Evolutionary conservation across 2,113 vertebrate species (phyloP), one percentile per base, ranked within the genome.

Genomic region (Perccottus glenii): DNA sequence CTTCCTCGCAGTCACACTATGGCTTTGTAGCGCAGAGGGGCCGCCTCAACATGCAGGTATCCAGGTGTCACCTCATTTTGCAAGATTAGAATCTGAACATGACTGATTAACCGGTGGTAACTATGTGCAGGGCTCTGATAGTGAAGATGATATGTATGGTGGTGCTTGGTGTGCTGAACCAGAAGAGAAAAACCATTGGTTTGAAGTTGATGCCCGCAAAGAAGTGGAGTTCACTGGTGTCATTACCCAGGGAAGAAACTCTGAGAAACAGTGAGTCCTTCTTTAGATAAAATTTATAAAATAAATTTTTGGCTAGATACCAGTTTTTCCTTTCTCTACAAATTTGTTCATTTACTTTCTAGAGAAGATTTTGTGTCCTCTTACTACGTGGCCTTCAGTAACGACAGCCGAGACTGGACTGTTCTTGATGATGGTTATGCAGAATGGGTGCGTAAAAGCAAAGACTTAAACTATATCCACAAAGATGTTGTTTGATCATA

Each of bases 371-470:
- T 96, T 4, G 94, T 98, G 82, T 97, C 95, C 8, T 93, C 94
- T 15, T 99, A 95, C 91, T 94, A 92, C 0, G 94, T 98, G 89
- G 94, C 95, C 74, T 98, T 99, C 92, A 99, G 98, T 88, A 99
- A 99, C 0, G 96, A 98, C 93, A 99, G 95, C 68, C 93, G 94
- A 27, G 95, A 93, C 0, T 99, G 97, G 97, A 89, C 85, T 0
- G 90, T 94, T 48, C 94, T 96, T 73, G 92, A 93, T 19, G 98
- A 99, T 0, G 96, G 96, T 75, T 98, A 96, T 0, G 93, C 96
- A 64, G 97, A 99, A 80, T 98, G 97, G 97, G 97, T 99, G 69
- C 77, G 90, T 50, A 49, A 7, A 50, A 36, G 4, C 3, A 2
- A 48, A 15, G 8, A 2, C 0, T 14, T 6, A 10, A 0, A 49